phyloP scores from a whole-genome alignment of 2,113 vertebrate genomes.

The Ptychochromis oligacanthus region DNA sequence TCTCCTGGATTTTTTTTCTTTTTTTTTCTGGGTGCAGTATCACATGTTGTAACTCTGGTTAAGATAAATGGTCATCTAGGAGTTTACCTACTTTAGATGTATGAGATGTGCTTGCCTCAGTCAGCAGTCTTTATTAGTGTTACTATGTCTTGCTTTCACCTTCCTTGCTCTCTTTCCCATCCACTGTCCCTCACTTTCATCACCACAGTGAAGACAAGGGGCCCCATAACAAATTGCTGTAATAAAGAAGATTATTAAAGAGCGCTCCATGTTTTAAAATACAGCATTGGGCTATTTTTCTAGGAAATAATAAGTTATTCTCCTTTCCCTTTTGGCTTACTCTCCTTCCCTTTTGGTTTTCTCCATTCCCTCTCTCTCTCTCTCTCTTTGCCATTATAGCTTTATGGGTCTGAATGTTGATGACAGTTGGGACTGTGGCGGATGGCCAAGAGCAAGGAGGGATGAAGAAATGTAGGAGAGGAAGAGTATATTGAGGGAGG shows the following conservation, averaged over 20 bases:
- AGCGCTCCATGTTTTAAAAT: slow-evolving; percentile 50
- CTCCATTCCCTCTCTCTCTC: slow-evolving; percentile 17
- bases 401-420: slow-evolving; percentile 70
- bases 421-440: slow-evolving; percentile 55
- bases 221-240: slow-evolving; percentile 47
- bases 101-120: slow-evolving; percentile 18
- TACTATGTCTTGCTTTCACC: slow-evolving; percentile 46
- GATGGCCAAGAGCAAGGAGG: slow-evolving; percentile 40
- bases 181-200: slow-evolving; percentile 17
- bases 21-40: slow-evolving; percentile 1
- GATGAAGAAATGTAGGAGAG: slow-evolving; percentile 37
- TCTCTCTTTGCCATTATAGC: slow-evolving; percentile 28
- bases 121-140: slow-evolving; percentile 58
- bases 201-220: slow-evolving; percentile 10
- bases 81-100: slow-evolving; percentile 33
- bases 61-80: slow-evolving; percentile 55
- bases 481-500: slow-evolving; percentile 31
- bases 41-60: slow-evolving; percentile 18
- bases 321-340: slow-evolving; percentile 20
- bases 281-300: slow-evolving; percentile 56
- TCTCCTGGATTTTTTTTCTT: not conserved
- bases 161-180: slow-evolving; percentile 14
- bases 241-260: slow-evolving; percentile 71
- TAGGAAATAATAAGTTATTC: slow-evolving; percentile 58
- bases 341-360: slow-evolving; percentile 32